Conservation (phyloP, 1,140 invertebrate species). For the Rhynchophorus ferrugineus region DNA sequence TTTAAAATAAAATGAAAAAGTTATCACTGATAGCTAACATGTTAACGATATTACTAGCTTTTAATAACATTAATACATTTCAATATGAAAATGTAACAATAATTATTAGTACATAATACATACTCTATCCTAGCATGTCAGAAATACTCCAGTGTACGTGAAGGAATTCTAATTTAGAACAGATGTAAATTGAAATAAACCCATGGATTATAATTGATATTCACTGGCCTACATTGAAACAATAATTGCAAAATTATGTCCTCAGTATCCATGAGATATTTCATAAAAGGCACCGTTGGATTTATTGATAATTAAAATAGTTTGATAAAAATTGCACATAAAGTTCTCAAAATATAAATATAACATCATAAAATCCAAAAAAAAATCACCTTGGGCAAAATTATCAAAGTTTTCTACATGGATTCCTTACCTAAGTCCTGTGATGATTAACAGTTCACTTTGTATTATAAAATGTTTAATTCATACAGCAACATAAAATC, state of each 20-base stretch:
- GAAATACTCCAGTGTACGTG: constrained; percentile 11
- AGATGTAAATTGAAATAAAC: constrained; percentile 7
- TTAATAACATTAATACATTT: constrained; percentile 20
- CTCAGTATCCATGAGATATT: not conserved
- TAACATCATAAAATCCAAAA: too few species aligned
- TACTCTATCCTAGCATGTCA: constrained; percentile 4
- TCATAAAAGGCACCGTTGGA: not conserved
- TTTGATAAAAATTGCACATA: not conserved
- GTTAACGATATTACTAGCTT: not conserved
- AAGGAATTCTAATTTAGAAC: constrained; percentile 23
- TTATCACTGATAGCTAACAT: constrained; percentile 5
- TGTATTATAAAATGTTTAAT: too few species aligned
- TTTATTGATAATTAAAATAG: constrained; percentile 2
- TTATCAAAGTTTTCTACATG: too few species aligned
- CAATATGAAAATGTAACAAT: constrained; percentile 23
- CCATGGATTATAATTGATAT: constrained; percentile 1
- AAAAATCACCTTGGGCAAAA: too few species aligned
- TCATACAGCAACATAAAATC: too few species aligned
- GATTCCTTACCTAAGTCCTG: too few species aligned
- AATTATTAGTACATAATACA: constrained; percentile 17
- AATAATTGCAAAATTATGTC: not conserved
- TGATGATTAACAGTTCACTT: too few species aligned
- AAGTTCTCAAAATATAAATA: not conserved
- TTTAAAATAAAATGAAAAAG: constrained; percentile 5
- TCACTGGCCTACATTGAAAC: not conserved